Percentiles rank a stretch among this genome's conserved stretches.
These are phyloP conservation scores for Matsumurasca onukii DNA, from an alignment of 1,140 invertebrate genomes.

Conservation along the genomic window DNA sequence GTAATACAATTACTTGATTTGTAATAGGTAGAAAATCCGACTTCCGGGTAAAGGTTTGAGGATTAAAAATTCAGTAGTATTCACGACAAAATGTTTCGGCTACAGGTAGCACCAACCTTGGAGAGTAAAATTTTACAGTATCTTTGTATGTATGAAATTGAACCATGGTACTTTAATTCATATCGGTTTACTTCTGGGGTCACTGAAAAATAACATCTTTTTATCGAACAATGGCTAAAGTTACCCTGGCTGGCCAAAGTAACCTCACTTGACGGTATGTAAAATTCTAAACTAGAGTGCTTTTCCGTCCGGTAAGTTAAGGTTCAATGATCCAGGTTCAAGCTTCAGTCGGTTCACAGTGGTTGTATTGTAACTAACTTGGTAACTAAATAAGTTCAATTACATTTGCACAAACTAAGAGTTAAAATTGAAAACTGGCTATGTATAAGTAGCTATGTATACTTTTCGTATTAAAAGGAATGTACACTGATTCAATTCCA, in stretches of 20 bases:
- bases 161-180: too few relatives aligned
- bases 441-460: too few relatives aligned
- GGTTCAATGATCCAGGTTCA: too few relatives aligned
- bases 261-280: background rate
- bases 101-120: background rate
- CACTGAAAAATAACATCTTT: background rate
- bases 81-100: background rate
- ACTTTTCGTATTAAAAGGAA: too few relatives aligned
- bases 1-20: background rate
- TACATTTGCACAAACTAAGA: too few relatives aligned
- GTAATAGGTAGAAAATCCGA: background rate
- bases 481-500: too few relatives aligned
- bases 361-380: too few relatives aligned
- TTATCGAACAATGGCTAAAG: background rate
- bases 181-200: background rate
- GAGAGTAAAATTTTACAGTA: background rate
- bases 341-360: too few relatives aligned
- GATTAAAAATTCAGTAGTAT: background rate
- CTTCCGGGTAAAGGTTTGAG: background rate
- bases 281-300: background rate
- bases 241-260: constrained; percentile 6
- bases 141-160: too few relatives aligned
- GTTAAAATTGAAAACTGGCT: too few relatives aligned
- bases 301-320: too few relatives aligned
- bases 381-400: too few relatives aligned